Conservation (phyloP, 2,113 vertebrate genomes). For the Bagarius yarrelli region DNA sequence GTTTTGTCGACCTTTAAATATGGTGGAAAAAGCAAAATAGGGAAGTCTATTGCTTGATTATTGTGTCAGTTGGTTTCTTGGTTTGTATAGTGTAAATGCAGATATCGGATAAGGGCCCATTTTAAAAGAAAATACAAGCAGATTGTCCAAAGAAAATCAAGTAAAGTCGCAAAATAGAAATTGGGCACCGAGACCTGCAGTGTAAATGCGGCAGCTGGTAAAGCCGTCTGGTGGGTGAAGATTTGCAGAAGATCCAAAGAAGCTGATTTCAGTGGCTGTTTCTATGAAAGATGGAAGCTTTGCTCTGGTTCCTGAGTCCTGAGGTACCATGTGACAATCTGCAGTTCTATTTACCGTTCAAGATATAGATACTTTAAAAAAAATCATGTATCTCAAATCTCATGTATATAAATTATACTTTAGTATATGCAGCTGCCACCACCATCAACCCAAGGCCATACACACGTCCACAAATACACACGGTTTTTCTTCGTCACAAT, state of each 20-base stretch:
- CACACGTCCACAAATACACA: background rate
- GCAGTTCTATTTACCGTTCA: background rate
- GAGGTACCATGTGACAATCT: background rate
- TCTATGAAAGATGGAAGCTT: background rate
- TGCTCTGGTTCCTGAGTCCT: background rate
- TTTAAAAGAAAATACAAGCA: no score
- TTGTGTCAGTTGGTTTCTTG: no score
- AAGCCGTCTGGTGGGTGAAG: background rate
- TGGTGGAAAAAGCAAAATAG: no score
- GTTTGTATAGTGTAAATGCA: no score
- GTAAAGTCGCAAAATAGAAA: no score
- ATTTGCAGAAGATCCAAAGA: background rate
- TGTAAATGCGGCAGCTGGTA: no score
- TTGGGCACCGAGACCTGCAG: no score
- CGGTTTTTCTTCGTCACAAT: slow-evolving; percentile 12
- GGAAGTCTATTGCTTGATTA: no score
- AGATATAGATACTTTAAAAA: background rate
- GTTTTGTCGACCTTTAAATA: no score
- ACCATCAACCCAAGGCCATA: background rate
- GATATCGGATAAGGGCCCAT: no score
- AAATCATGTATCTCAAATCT: background rate
- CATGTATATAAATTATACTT: no score
- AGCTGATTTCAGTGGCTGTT: background rate
- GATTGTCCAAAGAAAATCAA: no score
- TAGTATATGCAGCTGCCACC: background rate